These are phyloP conservation scores for Microctonus aethiopoides DNA, from an alignment of 2,888 invertebrate species.

Conservation along the genomic window DNA sequence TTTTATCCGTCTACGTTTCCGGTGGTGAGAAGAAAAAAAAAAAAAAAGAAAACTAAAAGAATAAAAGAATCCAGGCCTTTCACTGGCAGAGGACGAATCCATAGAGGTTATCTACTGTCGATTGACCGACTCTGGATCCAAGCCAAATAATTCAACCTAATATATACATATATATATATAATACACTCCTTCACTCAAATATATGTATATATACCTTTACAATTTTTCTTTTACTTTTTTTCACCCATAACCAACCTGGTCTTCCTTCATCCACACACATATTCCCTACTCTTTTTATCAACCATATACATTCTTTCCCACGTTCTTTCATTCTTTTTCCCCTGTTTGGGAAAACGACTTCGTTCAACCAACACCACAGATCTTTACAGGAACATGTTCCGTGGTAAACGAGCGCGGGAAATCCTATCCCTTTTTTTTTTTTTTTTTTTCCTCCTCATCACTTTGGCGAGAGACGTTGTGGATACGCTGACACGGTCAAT, in stretches of 20 bases:
- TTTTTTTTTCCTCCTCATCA: constrained; percentile 27
- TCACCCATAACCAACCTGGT: constrained; percentile 4
- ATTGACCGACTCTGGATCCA: constrained; percentile 54
- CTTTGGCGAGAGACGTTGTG: constrained; percentile 37
- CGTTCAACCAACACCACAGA: background rate
- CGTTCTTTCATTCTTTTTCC: constrained; percentile 13
- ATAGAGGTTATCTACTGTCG: constrained; percentile 53
- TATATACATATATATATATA: constrained; percentile 27
- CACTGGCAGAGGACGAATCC: constrained; percentile 36
- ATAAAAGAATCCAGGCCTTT: background rate
- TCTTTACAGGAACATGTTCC: constrained; percentile 12
- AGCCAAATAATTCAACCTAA: constrained; percentile 48
- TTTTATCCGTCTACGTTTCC: constrained; percentile 11
- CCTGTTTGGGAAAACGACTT: background rate
- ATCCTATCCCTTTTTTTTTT: constrained; percentile 15
- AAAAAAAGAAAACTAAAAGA: background rate
- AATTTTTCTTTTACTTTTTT: constrained; percentile 28
- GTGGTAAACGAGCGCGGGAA: constrained; percentile 27
- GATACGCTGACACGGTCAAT: constrained; percentile 47
- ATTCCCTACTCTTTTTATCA: constrained; percentile 18
- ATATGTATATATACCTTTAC: background rate
- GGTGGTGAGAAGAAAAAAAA: background rate
- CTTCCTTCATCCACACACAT: background rate
- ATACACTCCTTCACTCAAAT: constrained; percentile 17
- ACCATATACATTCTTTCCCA: constrained; percentile 8